Evolutionary conservation across 2,888 invertebrate genomes (phyloP), one percentile per base, ranked within the genome.

Genomic region (Nymphalis urticae): DNA sequence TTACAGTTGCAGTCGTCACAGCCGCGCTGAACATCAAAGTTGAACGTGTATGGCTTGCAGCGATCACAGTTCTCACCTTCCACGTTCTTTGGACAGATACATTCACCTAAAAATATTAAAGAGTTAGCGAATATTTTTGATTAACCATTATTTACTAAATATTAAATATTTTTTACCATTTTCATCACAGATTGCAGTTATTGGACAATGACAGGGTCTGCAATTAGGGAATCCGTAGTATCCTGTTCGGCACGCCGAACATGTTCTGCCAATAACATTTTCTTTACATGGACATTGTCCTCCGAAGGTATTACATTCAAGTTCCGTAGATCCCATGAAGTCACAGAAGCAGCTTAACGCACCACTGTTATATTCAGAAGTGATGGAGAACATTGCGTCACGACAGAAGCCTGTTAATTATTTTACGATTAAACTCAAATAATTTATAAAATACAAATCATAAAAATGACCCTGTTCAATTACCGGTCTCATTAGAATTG

Each of bases 161-260:
- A 0, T 24, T 0, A 17, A 56, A 19, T 2, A 10, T 24, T 56
- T 73, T 80, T 81, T 50, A 91, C 92, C 92, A 56, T 94, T 93
- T 1, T 95, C 94, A 77, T 97, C 96, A 77, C 98, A 98, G 75
- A 95, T 94, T 0, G 97, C 97, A 0, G 95, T 96, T 0, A 95
- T 94, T 0, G 98, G 97, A 82, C 98, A 98, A 75, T 96, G 95
- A 80, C 98, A 98, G 0, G 96, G 95, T 80, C 95, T 95, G 87
- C 99, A 99, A 80, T 98, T 95, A 0, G 99, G 99, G 86, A 98
- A 99, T 0, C 98, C 98, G 82, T 96, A 99, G 88, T 95, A 98
- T 0, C 98, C 99, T 0, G 98, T 97, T 95, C 95, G 94, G 85
- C 98, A 98, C 6, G 95, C 94, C 64, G 95, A 95, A 79, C 98